These are phyloP conservation scores for Parapristionchus giblindavisi DNA, from an alignment of 2,888 invertebrate genomes.

Conservation along the genomic window DNA sequence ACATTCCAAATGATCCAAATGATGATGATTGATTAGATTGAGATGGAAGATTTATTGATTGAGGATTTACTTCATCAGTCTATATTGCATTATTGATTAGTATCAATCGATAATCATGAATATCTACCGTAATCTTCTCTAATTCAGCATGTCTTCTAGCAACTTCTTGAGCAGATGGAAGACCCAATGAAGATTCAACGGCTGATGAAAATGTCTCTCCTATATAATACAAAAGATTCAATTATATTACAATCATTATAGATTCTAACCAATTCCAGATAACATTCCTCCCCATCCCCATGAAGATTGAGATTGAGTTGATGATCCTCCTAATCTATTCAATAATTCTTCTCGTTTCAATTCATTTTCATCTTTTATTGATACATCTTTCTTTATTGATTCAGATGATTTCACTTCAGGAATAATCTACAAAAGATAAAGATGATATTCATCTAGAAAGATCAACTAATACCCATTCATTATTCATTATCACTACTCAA, in stretches of 20 bases:
- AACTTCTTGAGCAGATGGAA: constrained; percentile 83
- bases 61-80: no score
- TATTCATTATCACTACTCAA: no score
- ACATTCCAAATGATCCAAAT: constrained; percentile 46
- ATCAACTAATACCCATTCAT: no score
- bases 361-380: background rate
- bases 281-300: constrained; percentile 35
- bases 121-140: constrained; percentile 41
- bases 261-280: constrained; percentile 24
- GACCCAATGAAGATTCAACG: constrained; percentile 82
- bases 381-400: background rate
- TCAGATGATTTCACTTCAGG: no score
- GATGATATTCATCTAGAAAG: no score
- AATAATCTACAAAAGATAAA: no score
- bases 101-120: no score
- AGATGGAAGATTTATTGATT: no score
- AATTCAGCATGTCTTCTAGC: constrained; percentile 72
- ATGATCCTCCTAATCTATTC: constrained; percentile 30
- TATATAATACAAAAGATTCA: background rate
- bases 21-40: background rate
- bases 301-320: background rate
- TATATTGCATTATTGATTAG: no score
- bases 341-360: constrained; percentile 11
- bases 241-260: background rate
- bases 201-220: constrained; percentile 83